Evolutionary conservation across 2,113 vertebrate genomes (phyloP).

Genomic region (Phasianus colchicus): DNA sequence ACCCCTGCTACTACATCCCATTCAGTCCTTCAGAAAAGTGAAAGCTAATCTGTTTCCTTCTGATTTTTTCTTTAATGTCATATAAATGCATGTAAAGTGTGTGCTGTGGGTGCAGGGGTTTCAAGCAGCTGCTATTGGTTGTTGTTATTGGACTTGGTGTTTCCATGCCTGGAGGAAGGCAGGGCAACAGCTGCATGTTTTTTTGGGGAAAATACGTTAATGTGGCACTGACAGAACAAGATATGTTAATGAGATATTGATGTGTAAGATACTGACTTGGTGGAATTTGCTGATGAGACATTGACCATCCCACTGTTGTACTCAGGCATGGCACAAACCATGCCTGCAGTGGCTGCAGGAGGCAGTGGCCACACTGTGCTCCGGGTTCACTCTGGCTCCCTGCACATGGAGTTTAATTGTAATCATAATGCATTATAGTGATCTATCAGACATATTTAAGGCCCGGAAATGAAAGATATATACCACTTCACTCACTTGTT

Average conservation of each 20-base stretch:
- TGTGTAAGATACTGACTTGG: not conserved
- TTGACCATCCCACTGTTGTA: rapidly evolving
- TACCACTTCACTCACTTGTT: not conserved
- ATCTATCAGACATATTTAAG: not conserved
- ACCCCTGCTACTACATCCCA: not conserved
- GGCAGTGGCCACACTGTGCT: rapidly evolving
- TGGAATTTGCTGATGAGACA: conserved; percentile 37
- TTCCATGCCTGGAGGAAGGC: conserved; percentile 52
- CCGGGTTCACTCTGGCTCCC: not conserved
- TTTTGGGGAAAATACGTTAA: not conserved
- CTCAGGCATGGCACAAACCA: not conserved
- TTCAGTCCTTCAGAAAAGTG: not conserved
- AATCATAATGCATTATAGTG: rapidly evolving
- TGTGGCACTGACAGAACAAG: not conserved
- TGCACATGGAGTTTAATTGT: not conserved
- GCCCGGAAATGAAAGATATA: rapidly evolving
- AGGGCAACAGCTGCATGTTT: rapidly evolving
- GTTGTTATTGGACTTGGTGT: not conserved
- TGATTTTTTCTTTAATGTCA: not conserved
- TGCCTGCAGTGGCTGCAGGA: not conserved
- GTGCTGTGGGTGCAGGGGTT: not conserved
- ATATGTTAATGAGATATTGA: conserved; percentile 61
- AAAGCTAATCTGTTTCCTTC: not conserved
- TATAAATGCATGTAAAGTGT: not conserved
- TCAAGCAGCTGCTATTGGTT: not conserved